Evolutionary conservation across 2,797 vertebrate species (phyloP), one percentile per base, ranked within the genome.

Genomic region (Tapera naevia): DNA sequence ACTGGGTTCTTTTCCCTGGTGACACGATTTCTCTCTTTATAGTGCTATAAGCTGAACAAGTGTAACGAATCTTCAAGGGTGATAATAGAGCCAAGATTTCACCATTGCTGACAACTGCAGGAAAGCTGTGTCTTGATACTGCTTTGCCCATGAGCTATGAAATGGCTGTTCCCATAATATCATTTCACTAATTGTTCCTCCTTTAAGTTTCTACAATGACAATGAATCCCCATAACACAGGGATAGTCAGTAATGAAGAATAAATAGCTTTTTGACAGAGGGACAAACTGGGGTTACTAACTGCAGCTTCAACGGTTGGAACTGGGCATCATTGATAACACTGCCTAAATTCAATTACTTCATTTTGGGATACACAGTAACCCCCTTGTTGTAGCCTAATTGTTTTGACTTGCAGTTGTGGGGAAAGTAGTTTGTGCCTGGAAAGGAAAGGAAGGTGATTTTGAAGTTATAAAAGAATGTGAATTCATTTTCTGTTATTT

Each of bases 211-310:
- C 93, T 76, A 85, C 70, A 90, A 91, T 88, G 84, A 94, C 89
- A 95, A 90, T 91, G 91, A 90, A 93, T 94, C 86, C 93, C 83
- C 91, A 30, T 80, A 91, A 96, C 53, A 78, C 90, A 94, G 89
- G 90, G 89, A 94, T 82, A 89, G 91, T 67, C 89, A 91, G 88
- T 95, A 92, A 96, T 95, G 90, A 93, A 93, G 66, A 93, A 87
- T 95, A 96, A 97, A 95, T 91, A 95, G 92, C 87, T 96, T 91
- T 96, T 73, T 94, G 90, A 95, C 89, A 80, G 88, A 94, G 70
- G 96, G 62, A 91, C 89, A 94, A 72, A 71, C 57, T 45, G 50
- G 92, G 89, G 92, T 86, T 94, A 91, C 86, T 91, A 94, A 90
- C 71, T 15, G 80, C 83, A 84, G 65, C 37, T 86, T 97, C 84